A percentile compares a stretch with the other conserved stretches of the same genome.
Evolutionary conservation across 2,113 vertebrate species (phyloP).

Genomic region (chimpanzee (Pan troglodytes)): NHGRI_mPanTro3-v2.1_pri NC_072408.2:82618501-82619000

Average conservation of each 20-base stretch:
- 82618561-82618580: neutral
- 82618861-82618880: neutral
- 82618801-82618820: neutral
- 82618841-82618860: neutral
- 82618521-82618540: slow-evolving; percentile 4
- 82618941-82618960: slow-evolving; percentile 19
- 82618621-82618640: neutral
- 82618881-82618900: slow-evolving; percentile 33
- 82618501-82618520: neutral
- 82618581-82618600: neutral
- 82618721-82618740: neutral
- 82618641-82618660: neutral
- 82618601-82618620: neutral
- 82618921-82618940: slow-evolving; percentile 37
- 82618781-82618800: neutral
- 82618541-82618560: neutral
- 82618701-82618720: neutral
- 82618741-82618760: neutral
- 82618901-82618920: neutral
- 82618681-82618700: neutral
- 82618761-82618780: neutral
- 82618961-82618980: neutral
- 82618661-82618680: neutral
- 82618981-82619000: neutral
- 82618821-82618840: neutral